A percentile compares a stretch with the other conserved stretches of the same genome.
Conservation (phyloP, 2,888 invertebrate genomes). For the Melipona bicolor region DNA sequence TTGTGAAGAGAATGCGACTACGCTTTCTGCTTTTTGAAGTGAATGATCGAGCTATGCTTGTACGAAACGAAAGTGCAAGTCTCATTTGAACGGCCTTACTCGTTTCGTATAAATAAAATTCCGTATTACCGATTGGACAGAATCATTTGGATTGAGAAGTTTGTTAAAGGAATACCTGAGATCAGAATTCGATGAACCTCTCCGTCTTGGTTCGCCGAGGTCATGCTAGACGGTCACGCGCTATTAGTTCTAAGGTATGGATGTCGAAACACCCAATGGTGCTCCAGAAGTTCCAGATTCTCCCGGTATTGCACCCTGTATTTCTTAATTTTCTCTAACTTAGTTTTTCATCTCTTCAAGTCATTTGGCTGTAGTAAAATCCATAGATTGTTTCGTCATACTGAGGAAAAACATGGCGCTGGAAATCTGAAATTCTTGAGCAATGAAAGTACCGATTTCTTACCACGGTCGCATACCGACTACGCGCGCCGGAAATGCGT, state of each 20-base stretch:
- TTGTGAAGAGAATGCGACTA: not conserved
- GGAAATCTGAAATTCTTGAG: slow-evolving; percentile 58
- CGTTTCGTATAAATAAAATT: not conserved
- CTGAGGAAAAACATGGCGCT: not conserved
- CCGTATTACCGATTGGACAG: slow-evolving; percentile 1
- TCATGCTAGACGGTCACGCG: slow-evolving; percentile 73
- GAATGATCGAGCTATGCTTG: not conserved
- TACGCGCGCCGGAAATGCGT: slow-evolving; percentile 55
- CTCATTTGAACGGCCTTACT: not conserved
- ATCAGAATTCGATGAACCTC: slow-evolving; percentile 66
- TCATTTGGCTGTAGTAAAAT: not conserved
- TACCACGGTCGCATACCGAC: slow-evolving; percentile 28
- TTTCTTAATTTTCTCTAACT: not conserved
- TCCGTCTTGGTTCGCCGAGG: slow-evolving; percentile 69
- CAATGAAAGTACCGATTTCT: slow-evolving; percentile 44
- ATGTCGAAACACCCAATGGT: slow-evolving; percentile 64
- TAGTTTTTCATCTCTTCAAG: too few species aligned
- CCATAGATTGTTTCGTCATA: slow-evolving; percentile 6
- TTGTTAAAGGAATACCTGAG: slow-evolving; percentile 25
- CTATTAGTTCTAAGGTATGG: slow-evolving; percentile 71
- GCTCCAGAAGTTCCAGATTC: slow-evolving; percentile 56
- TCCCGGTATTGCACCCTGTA: slow-evolving; percentile 5
- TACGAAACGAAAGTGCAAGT: not conserved
- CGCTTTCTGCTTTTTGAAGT: slow-evolving; percentile 6
- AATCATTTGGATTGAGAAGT: not conserved